Evolutionary conservation across 1,140 invertebrate genomes (phyloP).

Genomic region (Heliconius congener): DNA sequence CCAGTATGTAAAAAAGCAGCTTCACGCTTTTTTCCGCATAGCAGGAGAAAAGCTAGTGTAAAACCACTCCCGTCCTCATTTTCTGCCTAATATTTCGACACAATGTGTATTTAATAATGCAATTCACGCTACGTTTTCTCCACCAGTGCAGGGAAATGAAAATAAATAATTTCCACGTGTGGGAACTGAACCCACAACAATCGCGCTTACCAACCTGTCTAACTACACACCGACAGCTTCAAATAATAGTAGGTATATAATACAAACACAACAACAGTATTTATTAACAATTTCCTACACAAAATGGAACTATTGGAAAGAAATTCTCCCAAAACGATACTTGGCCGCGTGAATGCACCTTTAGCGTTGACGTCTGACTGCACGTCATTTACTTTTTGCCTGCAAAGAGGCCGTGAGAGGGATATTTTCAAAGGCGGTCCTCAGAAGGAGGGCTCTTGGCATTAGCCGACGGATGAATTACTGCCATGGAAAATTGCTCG

Average conservation of each 20-base stretch:
- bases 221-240: background rate
- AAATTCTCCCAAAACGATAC: slow-evolving; percentile 12
- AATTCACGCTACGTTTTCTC: too few relatives aligned
- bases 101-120: too few relatives aligned
- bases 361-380: slow-evolving; percentile 38
- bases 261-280: background rate
- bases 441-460: slow-evolving; percentile 50
- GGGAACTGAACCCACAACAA: too few relatives aligned
- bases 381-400: slow-evolving; percentile 54
- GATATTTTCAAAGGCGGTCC: slow-evolving; percentile 47
- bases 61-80: too few relatives aligned
- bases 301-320: background rate
- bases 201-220: background rate
- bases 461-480: slow-evolving; percentile 55
- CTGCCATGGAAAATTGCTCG: slow-evolving; percentile 25
- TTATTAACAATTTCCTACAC: background rate
- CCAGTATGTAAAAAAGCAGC: too few relatives aligned
- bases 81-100: too few relatives aligned
- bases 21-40: too few relatives aligned
- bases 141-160: too few relatives aligned
- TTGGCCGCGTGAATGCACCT: slow-evolving; percentile 44
- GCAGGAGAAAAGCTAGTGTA: too few relatives aligned
- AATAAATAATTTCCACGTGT: too few relatives aligned
- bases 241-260: background rate
- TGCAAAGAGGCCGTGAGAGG: slow-evolving; percentile 43